A percentile compares a stretch with the other conserved stretches of the same genome.
phyloP scores from a whole-genome alignment of 2,113 vertebrate species.

The Corydoras sp. region DNA sequence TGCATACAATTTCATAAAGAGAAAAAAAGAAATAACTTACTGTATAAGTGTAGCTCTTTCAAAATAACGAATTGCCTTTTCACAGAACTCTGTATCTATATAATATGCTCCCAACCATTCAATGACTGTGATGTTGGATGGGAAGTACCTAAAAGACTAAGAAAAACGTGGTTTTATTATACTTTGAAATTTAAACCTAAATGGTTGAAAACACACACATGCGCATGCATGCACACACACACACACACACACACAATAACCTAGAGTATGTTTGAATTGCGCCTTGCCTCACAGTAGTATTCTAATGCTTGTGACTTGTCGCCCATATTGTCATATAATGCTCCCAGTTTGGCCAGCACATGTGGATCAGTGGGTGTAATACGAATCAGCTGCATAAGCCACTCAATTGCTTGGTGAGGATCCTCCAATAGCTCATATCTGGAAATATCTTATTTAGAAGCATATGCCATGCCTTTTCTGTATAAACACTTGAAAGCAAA shows the following conservation, averaged over 20 bases:
- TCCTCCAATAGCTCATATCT: conserved; percentile 88
- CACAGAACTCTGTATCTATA: conserved; percentile 93
- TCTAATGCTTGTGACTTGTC: conserved; percentile 95
- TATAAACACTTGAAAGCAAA: too few species aligned
- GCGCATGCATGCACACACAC: too few species aligned
- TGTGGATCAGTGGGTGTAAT: conserved; percentile 84
- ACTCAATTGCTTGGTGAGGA: conserved; percentile 84
- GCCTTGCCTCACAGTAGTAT: conserved; percentile 83
- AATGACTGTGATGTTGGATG: conserved; percentile 92
- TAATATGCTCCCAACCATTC: conserved; percentile 96
- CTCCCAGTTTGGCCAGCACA: conserved; percentile 82
- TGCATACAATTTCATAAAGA: too few species aligned
- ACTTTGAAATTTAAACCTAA: too few species aligned
- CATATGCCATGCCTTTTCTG: too few species aligned
- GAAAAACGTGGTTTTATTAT: conserved; percentile 9
- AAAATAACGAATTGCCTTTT: conserved; percentile 97
- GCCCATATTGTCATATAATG: conserved; percentile 80
- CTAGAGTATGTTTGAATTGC: neutral
- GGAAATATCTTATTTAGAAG: conserved; percentile 30
- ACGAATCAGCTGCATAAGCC: conserved; percentile 87
- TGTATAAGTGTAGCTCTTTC: conserved; percentile 94
- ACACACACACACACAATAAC: too few species aligned
- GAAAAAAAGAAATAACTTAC: conserved; percentile 67
- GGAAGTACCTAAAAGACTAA: conserved; percentile 91
- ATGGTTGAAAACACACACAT: too few species aligned